Conservation (phyloP, 1,140 invertebrate genomes). For the Danaus melanippus region DNA sequence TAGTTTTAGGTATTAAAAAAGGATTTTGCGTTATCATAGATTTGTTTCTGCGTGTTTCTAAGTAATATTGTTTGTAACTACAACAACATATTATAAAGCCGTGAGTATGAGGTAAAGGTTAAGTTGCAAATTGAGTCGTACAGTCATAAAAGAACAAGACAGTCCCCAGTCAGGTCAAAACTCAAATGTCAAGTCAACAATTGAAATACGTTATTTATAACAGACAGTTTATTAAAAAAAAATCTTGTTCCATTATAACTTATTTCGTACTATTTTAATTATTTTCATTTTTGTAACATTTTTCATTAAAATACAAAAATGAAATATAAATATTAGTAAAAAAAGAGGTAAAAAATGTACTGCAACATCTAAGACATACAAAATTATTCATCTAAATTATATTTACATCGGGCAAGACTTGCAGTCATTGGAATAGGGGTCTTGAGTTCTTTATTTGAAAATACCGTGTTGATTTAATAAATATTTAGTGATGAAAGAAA, state of each 20-base stretch:
- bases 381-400: conserved; percentile 21
- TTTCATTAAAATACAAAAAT: conserved; percentile 36
- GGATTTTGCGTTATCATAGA: no score
- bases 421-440: conserved; percentile 19
- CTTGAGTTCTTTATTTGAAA: conserved; percentile 3
- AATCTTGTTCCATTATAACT: conserved; percentile 34
- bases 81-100: no score
- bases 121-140: no score
- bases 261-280: conserved; percentile 27
- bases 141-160: no score
- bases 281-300: conserved; percentile 27
- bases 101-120: no score
- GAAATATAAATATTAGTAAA: conserved; percentile 24
- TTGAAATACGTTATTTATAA: conserved; percentile 45
- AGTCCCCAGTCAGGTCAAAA: conserved; percentile 29
- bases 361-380: conserved; percentile 19
- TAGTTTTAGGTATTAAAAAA: no score
- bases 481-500: not conserved
- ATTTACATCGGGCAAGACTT: conserved; percentile 25
- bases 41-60: no score
- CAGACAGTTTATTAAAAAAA: conserved; percentile 44
- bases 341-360: conserved; percentile 28
- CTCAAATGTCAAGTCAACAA: conserved; percentile 32
- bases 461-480: not conserved
- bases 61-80: no score